Base-by-base conservation (phyloP, 2,888 invertebrate genomes). In the Zaprionus lineosus region DNA sequence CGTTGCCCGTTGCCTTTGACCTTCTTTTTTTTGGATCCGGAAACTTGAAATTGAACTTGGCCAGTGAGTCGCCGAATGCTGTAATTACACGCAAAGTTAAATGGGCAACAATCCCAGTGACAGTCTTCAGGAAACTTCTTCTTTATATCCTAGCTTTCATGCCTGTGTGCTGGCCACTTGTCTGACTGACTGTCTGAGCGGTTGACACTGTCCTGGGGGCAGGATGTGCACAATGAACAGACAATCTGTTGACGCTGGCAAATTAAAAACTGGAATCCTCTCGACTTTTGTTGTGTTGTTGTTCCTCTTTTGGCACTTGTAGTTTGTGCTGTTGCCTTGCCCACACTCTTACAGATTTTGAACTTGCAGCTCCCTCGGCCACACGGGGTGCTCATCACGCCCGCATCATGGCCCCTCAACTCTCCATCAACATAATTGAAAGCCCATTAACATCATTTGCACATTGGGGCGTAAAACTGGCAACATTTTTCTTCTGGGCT, bases 61-160 rank as follows among this genome's bases (percentile, higher is more conserved):
- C 3, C 33, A 15, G 43, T n/a, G 36, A 60, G 31, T 31, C 7
- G 48, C 24, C 67, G 47, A 51, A 41, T 52, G 52, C 40, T 59
- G 82, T 76, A 77, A 77, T 77, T 77, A 84, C 84, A 76, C 53
- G 57, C 47, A 50, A 77, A 81, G 81, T 84, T 77, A 77, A 84
- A 84, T 76, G 73, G 68, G 65, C 77, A 65, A 76, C 63, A 67
- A 59, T 77, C 78, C 74, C 52, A 57, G 78, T 84, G 77, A 84
- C 82, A 84, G 77, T 59, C 60, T 66, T 58, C 31, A 66, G 51
- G 62, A 76, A 84, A 81, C 84, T 81, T 76, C 58, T 40, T 62
- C 71, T 76, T 72, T 55, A 60, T 60, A 46, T 53, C n/a, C 59
- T 41, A 24, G 15, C 33, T 50, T 4, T 11, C 26, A 12, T 1